Evolutionary conservation across 2,113 vertebrate genomes (phyloP), one percentile per base, ranked within the genome.

Genomic region (Chamaetylas fuelleborni): DNA sequence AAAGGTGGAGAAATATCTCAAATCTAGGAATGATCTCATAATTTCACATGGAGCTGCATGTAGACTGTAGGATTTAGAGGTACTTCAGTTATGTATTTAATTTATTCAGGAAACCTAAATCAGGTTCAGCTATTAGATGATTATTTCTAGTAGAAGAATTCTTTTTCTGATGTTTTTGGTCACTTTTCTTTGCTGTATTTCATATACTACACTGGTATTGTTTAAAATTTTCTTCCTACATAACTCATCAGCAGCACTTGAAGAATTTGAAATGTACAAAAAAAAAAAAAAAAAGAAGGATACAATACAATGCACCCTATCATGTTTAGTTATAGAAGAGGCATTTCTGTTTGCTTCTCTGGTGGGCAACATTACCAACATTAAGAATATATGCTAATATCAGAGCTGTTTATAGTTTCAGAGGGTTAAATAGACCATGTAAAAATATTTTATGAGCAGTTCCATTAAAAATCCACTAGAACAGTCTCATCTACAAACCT

Each of bases 11-110:
- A 86, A 57, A 42, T 18, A 12, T 5, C 11, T 51, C 17, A 31
- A 14, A 22, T 29, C 28, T 31, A 8, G 42, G 13, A 36, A 28
- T 28, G 9, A 6, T 29, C 12, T 26, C 34, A 5, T 0, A 14
- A 34, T 57, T 74, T 57, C n/a, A 33, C 0, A 0, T 22, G 20
- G 4, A 51, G 23, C 43, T 85, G 42, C 5, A 29, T 1, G 0
- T 16, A 38, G 43, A 13, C 12, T 24, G 20, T 14, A 19, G 40
- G 9, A n/a, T 34, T 61, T 48, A 26, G 23, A 64, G 9, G 19
- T 20, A 5, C 7, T 57, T n/a, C 4, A 31, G 36, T 16, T 33
- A 5, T 43, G 4, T 24, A 5, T 58, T 43, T 72, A 38, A 31
- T 77, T 36, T 69, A 2, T 47, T 77, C 31, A 28, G 24, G 22